Percentiles rank a stretch among this genome's conserved stretches.
Evolutionary conservation across 2,888 invertebrate species (phyloP).

Genomic region (Gymnocheta viridis): DNA sequence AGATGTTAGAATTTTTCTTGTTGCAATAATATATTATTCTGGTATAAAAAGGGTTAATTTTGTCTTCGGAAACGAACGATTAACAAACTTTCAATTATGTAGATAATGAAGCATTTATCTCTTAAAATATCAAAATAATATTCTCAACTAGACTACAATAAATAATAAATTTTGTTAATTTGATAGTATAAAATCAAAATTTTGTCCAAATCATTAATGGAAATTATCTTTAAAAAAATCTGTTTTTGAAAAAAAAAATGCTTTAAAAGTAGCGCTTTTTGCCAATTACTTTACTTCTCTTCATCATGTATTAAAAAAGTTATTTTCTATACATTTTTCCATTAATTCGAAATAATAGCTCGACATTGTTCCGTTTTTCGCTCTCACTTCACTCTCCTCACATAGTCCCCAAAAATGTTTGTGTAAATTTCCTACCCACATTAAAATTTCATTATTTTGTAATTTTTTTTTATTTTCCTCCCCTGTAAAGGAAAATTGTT

Average conservation of each 20-base stretch:
- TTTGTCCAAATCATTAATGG: not conserved
- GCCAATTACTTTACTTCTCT: not conserved
- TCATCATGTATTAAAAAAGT: slow-evolving; percentile 31
- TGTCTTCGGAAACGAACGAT: not conserved
- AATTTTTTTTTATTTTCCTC: not conserved
- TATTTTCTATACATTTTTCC: slow-evolving; percentile 39
- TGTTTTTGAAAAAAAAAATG: not conserved
- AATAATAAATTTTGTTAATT: not conserved
- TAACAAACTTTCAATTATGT: slow-evolving; percentile 11
- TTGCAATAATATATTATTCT: slow-evolving; percentile 12
- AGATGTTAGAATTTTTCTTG: slow-evolving; percentile 32
- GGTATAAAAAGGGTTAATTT: slow-evolving; percentile 1
- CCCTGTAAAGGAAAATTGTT: not conserved
- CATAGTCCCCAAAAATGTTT: slow-evolving; percentile 29
- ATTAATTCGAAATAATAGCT: slow-evolving; percentile 26
- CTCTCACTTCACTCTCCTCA: slow-evolving; percentile 35
- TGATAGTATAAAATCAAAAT: not conserved
- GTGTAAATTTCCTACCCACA: slow-evolving; percentile 13
- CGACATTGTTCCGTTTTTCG: slow-evolving; percentile 25
- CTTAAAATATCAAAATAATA: not conserved
- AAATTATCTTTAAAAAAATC: not conserved
- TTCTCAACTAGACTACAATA: not conserved
- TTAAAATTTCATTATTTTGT: slow-evolving; percentile 34
- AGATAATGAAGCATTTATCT: slow-evolving; percentile 40
- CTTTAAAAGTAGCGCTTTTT: slow-evolving; percentile 19